Base-by-base conservation (phyloP, 1,140 invertebrate species). In the Lucilia cuprina region DNA sequence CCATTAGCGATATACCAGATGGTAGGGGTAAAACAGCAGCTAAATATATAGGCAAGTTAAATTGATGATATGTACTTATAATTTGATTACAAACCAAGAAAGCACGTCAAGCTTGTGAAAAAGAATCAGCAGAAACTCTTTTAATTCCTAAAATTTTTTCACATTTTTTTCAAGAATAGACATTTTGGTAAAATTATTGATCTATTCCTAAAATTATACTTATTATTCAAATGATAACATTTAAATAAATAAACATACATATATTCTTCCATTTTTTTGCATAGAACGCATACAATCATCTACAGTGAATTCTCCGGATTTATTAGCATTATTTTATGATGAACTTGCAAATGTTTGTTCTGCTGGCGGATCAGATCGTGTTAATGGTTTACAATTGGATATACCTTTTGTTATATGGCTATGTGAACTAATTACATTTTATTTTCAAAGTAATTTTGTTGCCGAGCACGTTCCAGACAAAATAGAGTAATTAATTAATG, bases 281-380 rank as follows among this genome's bases (percentile, higher is more conserved):
- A 17, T 87, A 89, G 91, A 88, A 50, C 87, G 91, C 50, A 88
- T 90, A 0, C 88, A 89, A 60, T 88, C 87, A 30, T 87, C 90
- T 12, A 87, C 89, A 49, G 84, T 85, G 10, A 86, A 86, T 70
- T 89, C 86, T 82, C 91, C 94, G 2, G 93, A 94, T 84, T 92
- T 93, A 78, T 91, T 94, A 85, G 94, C 93, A 21, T 91, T 96
- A 21, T 96, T 95, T 87, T 96, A 95, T 88, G 96, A 96, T 91
- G 94, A 96, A 88, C 88, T 96, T 35, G 93, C 94, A 14, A 91
- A 92, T 83, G 91, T 96, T 74, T 91, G 95, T 80, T 88, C 89
- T 35, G 88, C 91, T 86, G 88, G 89, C 86, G 83, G 84, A 34
- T 25, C 82, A 65, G 84, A 85, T 77, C 25, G 83, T 84, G 41